Conservation (phyloP, 2,113 vertebrate genomes). For the Cygnus atratus region DNA sequence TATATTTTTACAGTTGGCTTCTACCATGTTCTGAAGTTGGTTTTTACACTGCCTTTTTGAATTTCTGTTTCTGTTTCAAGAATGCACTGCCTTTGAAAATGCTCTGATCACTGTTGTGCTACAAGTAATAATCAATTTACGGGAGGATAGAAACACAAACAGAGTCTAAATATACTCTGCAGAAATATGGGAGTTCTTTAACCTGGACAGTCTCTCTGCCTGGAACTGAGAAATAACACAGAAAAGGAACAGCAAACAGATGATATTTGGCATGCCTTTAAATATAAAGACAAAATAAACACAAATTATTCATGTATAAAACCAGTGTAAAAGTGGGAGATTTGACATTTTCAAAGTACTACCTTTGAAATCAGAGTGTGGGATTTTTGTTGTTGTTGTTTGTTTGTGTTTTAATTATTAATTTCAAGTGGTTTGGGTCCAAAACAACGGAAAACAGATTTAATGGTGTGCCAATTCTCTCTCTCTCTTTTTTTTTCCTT, state of each 20-base stretch:
- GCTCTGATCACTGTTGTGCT: not conserved
- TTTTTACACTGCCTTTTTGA: conserved; percentile 17
- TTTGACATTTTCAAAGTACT: not conserved
- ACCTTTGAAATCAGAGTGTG: not conserved
- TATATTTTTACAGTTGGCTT: conserved; percentile 68
- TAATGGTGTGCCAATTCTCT: conserved; percentile 10
- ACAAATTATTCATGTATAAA: conserved; percentile 5
- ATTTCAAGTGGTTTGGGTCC: conserved; percentile 40
- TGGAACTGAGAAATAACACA: conserved; percentile 1
- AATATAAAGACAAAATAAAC: not conserved
- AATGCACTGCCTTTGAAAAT: conserved; percentile 13
- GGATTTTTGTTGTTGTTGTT: not conserved
- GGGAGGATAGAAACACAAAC: conserved; percentile 1
- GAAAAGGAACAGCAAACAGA: conserved; percentile 4
- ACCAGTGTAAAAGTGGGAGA: not conserved
- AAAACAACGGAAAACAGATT: conserved; percentile 25
- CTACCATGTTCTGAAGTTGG: conserved; percentile 41
- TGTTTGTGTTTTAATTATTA: not conserved
- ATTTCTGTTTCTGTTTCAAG: conserved; percentile 53
- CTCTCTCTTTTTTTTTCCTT: not conserved
- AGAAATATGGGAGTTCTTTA: conserved; percentile 19
- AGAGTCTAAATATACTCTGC: conserved; percentile 9
- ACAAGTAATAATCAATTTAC: not conserved
- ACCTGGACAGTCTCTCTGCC: not conserved
- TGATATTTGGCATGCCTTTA: conserved; percentile 29